phyloP scores from a whole-genome alignment of 2,113 vertebrate genomes.

The Aptenodytes patagonicus region DNA sequence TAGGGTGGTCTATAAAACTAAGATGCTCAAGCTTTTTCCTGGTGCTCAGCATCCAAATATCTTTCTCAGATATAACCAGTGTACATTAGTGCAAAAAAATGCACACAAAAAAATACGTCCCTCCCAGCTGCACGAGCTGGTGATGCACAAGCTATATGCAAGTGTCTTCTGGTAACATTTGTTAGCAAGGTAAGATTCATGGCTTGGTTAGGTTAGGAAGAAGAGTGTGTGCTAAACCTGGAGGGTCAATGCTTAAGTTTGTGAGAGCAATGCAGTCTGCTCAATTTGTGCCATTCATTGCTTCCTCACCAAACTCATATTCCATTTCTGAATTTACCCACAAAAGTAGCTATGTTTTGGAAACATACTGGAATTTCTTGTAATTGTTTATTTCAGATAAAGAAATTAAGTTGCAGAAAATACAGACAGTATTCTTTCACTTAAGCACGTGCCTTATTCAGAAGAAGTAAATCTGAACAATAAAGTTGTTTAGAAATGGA shows the following conservation, averaged over 20 bases:
- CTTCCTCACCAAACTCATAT: not conserved
- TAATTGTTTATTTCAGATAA: not conserved
- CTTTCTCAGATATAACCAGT: not conserved
- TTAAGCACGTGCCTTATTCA: not conserved
- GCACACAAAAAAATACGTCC: not conserved
- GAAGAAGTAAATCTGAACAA: not conserved
- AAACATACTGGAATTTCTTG: not conserved
- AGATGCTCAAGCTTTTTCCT: not conserved
- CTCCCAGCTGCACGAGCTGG: not conserved
- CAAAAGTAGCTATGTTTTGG: not conserved
- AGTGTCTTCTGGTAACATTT: not conserved
- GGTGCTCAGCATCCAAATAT: not conserved
- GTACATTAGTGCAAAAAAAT: not conserved
- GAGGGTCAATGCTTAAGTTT: not conserved
- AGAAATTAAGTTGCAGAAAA: not conserved
- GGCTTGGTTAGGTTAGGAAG: not conserved
- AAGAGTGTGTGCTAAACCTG: not conserved
- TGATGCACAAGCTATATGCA: not conserved
- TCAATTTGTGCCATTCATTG: not conserved
- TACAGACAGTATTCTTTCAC: not conserved
- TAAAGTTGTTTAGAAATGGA: not conserved
- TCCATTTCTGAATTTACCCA: not conserved
- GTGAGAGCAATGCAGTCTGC: not conserved
- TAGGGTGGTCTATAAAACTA: not conserved
- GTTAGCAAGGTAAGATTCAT: not conserved